Evolutionary conservation across 2,888 invertebrate species (phyloP).

Genomic region (Aporophyla nigra): DNA sequence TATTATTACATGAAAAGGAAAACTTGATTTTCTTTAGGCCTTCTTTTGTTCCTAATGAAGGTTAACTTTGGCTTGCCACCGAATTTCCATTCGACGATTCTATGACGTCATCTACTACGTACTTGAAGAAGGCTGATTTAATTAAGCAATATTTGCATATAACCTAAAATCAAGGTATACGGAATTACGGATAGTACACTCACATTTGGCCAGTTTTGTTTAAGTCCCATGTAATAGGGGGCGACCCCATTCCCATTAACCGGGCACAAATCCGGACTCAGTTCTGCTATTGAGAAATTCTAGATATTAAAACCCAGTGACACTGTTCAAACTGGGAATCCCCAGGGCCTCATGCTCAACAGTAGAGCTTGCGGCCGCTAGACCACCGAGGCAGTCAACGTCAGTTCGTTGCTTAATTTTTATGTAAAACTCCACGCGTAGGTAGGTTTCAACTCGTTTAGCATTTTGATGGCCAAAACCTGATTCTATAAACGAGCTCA

Average conservation of each 20-base stretch:
- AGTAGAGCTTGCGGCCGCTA: no score
- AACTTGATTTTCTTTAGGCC: neutral
- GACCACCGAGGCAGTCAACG: no score
- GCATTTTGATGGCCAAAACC: slow-evolving; percentile 29
- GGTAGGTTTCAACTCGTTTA: slow-evolving; percentile 9
- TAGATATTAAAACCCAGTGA: no score
- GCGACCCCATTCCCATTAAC: no score
- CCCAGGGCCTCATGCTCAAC: no score
- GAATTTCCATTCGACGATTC: slow-evolving; percentile 28
- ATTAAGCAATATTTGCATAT: slow-evolving; percentile 11
- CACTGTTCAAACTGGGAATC: no score
- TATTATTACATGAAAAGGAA: neutral
- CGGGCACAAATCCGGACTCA: no score
- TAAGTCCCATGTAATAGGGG: no score
- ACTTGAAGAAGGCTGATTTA: slow-evolving; percentile 24
- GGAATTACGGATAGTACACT: no score
- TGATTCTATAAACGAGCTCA: slow-evolving; percentile 43
- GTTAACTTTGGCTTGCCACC: slow-evolving; percentile 6
- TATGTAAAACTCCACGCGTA: slow-evolving; percentile 26
- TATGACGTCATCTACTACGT: slow-evolving; percentile 41
- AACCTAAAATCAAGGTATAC: no score
- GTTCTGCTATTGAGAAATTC: no score
- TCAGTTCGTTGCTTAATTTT: slow-evolving; percentile 16
- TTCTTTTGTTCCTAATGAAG: slow-evolving; percentile 4
- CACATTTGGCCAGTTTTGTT: no score